Evolutionary conservation across 2,888 invertebrate genomes (phyloP), one percentile per base, ranked within the genome.

Genomic region (Drosophila neutralis): DNA sequence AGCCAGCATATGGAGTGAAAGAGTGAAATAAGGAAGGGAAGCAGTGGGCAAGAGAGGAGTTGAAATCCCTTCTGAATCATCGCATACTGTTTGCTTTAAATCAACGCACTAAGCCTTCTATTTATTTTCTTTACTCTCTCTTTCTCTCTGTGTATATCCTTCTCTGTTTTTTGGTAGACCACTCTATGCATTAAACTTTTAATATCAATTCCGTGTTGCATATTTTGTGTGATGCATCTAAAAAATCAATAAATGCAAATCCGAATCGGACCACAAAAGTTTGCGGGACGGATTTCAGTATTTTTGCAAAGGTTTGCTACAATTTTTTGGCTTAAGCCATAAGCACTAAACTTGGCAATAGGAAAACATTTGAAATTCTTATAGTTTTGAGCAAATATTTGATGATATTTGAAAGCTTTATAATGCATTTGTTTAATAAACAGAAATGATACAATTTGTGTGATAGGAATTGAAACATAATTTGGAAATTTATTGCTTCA

Each of bases 131-230:
- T 76, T 57, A 5, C 36, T 15, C 45, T 4, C 42, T 40, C 51
- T 38, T 10, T 54, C 58, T 24, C 65, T 15, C 13, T 35, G 66
- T 24, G 42, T 57, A 57, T 21, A 48, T 15, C 31, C 60, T 56
- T 49, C 60, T 29, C 66, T 58, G 2, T 38, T 38, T 8, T 33
- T 21, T 35, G 36, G 21, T 11, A 36, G 35, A 51, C 65, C 80
- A 78, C 71, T 88, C 74, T 83, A 45, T 69, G 72, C 67, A 73
- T 82, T 85, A 68, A 88, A 83, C 73, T 86, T 88, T 88, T 87
- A 82, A 88, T 83, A 87, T 73, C 75, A 78, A 82, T 83, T 81
- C 81, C 69, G 68, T 76, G 67, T 61, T 83, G 73, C 81, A 81
- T 81, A 79, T 81, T 78, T 78, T 64, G 66, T 68, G 57, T 70